Conservation (phyloP, 2,888 invertebrate genomes). For the Lithophane ornitopus region DNA sequence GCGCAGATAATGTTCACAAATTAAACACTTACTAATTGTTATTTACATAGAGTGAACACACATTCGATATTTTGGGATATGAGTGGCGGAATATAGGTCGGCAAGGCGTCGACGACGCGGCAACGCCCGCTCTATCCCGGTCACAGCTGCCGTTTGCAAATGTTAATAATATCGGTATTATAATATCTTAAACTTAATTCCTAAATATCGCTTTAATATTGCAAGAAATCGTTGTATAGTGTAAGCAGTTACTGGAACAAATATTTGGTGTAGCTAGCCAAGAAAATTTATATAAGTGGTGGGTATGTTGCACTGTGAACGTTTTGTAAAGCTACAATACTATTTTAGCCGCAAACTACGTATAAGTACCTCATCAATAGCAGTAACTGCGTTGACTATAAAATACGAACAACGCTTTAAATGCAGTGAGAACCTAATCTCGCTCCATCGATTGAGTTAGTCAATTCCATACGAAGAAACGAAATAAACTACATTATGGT, state of each 20-base stretch:
- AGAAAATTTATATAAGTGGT: conserved; percentile 49
- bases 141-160: conserved; percentile 83
- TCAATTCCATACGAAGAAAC: not conserved
- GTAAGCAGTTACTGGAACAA: conserved; percentile 9
- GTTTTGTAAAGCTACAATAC: conserved; percentile 3
- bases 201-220: conserved; percentile 4
- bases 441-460: not conserved
- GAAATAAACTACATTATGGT: not conserved
- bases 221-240: not conserved
- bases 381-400: not conserved
- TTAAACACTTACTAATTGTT: conserved; percentile 50
- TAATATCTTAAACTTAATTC: conserved; percentile 24
- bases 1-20: conserved; percentile 13
- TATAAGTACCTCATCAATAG: not conserved
- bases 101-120: conserved; percentile 81
- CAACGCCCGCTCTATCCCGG: conserved; percentile 88
- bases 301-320: conserved; percentile 1
- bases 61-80: conserved; percentile 89
- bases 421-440: not conserved
- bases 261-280: conserved; percentile 35
- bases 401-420: not conserved
- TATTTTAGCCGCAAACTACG: conserved; percentile 26
- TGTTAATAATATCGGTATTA: conserved; percentile 72
- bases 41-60: conserved; percentile 71
- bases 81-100: conserved; percentile 88